A percentile compares a stretch with the other conserved stretches of the same genome.
phyloP scores from a whole-genome alignment of 2,888 invertebrate genomes.

The Apeira syringaria region DNA sequence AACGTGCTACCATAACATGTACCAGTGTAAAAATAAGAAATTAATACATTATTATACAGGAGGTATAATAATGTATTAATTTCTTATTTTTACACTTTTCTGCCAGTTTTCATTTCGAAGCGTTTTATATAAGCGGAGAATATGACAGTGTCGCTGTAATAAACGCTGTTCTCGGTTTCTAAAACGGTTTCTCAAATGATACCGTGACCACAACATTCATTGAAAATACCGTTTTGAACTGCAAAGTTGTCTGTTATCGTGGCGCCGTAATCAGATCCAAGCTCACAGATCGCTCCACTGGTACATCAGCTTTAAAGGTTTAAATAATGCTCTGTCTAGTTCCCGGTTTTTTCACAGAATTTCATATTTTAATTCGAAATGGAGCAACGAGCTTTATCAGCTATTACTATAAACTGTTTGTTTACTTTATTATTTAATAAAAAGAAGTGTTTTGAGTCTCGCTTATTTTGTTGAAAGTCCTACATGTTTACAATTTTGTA shows the following conservation, averaged over 20 bases:
- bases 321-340: constrained; percentile 24
- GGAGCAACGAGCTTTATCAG: too few species aligned
- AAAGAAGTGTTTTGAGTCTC: too few species aligned
- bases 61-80: too few species aligned
- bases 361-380: background rate
- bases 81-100: too few species aligned
- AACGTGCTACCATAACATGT: too few species aligned
- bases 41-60: too few species aligned
- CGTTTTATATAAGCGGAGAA: background rate
- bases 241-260: constrained; percentile 22
- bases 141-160: background rate
- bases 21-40: too few species aligned
- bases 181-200: constrained; percentile 8
- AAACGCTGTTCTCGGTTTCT: constrained; percentile 6
- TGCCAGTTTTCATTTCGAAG: background rate
- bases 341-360: constrained; percentile 15
- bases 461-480: too few species aligned
- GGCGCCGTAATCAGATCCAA: constrained; percentile 21
- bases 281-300: constrained; percentile 27
- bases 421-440: too few species aligned
- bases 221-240: constrained; percentile 24
- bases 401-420: too few species aligned
- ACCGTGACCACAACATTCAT: constrained; percentile 13
- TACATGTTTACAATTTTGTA: too few species aligned
- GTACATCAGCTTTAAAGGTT: constrained; percentile 29